These are phyloP conservation scores for Acanthoscelides obtectus DNA, from an alignment of 2,888 invertebrate genomes.

Conservation along the genomic window DNA sequence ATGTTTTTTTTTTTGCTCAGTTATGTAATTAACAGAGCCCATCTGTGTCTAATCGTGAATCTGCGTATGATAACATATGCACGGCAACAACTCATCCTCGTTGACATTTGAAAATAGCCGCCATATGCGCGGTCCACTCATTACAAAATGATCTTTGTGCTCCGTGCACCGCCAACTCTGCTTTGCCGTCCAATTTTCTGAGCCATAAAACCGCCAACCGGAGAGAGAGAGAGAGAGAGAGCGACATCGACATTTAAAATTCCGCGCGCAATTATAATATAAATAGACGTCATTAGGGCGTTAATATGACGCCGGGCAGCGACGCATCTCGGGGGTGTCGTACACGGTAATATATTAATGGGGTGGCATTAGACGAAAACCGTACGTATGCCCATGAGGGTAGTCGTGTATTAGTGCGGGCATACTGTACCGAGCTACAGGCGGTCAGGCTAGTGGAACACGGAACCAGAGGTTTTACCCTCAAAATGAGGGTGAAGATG, in stretches of 20 bases:
- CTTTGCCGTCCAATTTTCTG: constrained; percentile 33
- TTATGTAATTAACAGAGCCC: neutral
- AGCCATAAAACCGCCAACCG: constrained; percentile 36
- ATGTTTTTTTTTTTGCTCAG: too few species aligned
- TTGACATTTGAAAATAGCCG: neutral
- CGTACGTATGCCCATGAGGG: constrained; percentile 38
- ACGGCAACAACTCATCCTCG: neutral
- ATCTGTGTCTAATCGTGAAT: neutral
- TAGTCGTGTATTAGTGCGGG: constrained; percentile 3
- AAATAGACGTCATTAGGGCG: constrained; percentile 47
- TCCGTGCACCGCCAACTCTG: neutral
- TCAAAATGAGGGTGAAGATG: too few species aligned
- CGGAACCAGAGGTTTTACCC: too few species aligned
- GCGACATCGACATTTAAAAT: constrained; percentile 44
- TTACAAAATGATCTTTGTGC: neutral
- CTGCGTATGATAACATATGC: neutral
- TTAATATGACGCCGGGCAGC: constrained; percentile 41
- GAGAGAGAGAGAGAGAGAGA: too few species aligned
- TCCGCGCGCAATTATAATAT: constrained; percentile 45
- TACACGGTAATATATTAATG: constrained; percentile 46
- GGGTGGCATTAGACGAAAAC: constrained; percentile 40
- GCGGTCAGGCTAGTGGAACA: too few species aligned
- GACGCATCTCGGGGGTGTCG: constrained; percentile 43
- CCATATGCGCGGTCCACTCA: neutral
- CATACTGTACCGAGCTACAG: too few species aligned